Evolutionary conservation across 2,888 invertebrate species (phyloP).

Genomic region (Nysson spinosus): DNA sequence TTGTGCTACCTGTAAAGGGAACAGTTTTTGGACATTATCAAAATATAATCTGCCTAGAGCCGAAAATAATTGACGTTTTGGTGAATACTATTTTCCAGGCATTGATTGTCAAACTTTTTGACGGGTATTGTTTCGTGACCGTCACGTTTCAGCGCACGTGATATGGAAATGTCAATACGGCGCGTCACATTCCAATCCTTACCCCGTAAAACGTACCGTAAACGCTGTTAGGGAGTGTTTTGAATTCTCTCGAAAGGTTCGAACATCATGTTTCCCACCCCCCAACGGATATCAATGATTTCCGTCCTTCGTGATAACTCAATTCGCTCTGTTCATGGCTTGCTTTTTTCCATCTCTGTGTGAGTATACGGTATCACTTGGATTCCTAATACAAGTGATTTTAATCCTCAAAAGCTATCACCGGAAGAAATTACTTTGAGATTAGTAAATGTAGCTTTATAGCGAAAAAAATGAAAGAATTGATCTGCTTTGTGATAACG

Average conservation of each 20-base stretch:
- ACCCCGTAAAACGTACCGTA: slow-evolving; percentile 34
- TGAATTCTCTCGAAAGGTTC: slow-evolving; percentile 7
- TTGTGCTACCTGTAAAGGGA: no score
- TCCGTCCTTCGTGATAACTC: background rate
- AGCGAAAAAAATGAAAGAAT: no score
- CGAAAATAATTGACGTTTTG: slow-evolving; percentile 13
- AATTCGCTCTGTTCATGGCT: background rate
- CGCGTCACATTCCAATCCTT: slow-evolving; percentile 45
- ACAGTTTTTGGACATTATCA: no score
- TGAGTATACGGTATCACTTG: no score
- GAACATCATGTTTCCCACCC: slow-evolving; percentile 10
- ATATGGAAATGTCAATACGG: slow-evolving; percentile 41
- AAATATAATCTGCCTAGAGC: background rate
- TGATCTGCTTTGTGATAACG: no score
- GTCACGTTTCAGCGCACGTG: slow-evolving; percentile 57
- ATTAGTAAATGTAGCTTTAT: no score
- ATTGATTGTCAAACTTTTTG: slow-evolving; percentile 47
- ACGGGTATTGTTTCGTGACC: slow-evolving; percentile 32
- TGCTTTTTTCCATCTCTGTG: no score
- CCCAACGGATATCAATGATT: background rate
- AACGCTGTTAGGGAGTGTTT: slow-evolving; percentile 23
- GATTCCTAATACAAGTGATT: no score
- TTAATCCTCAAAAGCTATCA: no score
- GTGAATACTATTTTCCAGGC: slow-evolving; percentile 3
- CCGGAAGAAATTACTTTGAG: no score